Conservation (phyloP, 2,797 vertebrate genomes). For the Silurus aristotelis region DNA sequence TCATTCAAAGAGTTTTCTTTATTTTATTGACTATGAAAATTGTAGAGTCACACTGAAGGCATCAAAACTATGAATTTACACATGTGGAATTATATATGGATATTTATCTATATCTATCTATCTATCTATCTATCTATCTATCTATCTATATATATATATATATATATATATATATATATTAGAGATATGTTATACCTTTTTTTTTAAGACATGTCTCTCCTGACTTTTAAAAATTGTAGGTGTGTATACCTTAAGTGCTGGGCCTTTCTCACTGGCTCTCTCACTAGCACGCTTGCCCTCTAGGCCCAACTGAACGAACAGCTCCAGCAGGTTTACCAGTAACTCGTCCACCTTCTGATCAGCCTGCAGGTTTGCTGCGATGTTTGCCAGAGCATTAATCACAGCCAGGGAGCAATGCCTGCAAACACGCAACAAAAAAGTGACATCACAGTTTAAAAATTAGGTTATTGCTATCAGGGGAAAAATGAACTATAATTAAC, state of each 20-base stretch:
- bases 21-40: too few relatives aligned
- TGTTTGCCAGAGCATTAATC: conserved; percentile 96
- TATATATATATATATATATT: too few relatives aligned
- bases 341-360: conserved; percentile 95
- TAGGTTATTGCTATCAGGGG: neutral
- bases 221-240: neutral
- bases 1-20: too few relatives aligned
- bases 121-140: too few relatives aligned
- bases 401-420: conserved; percentile 97
- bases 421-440: neutral
- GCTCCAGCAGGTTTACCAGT: conserved; percentile 94
- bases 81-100: too few relatives aligned
- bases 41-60: too few relatives aligned
- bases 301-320: conserved; percentile 95
- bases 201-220: too few relatives aligned
- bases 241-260: conserved; percentile 86
- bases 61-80: too few relatives aligned
- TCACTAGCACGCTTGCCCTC: conserved; percentile 97
- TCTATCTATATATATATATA: too few relatives aligned
- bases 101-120: too few relatives aligned
- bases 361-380: conserved; percentile 92
- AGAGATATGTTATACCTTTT: too few relatives aligned
- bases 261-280: conserved; percentile 92
- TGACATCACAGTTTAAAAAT: neutral
- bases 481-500: neutral